Percentiles rank a stretch among this genome's conserved stretches.
phyloP scores from a whole-genome alignment of 2,888 invertebrate species.

The Gymnosoma rotundatum region DNA sequence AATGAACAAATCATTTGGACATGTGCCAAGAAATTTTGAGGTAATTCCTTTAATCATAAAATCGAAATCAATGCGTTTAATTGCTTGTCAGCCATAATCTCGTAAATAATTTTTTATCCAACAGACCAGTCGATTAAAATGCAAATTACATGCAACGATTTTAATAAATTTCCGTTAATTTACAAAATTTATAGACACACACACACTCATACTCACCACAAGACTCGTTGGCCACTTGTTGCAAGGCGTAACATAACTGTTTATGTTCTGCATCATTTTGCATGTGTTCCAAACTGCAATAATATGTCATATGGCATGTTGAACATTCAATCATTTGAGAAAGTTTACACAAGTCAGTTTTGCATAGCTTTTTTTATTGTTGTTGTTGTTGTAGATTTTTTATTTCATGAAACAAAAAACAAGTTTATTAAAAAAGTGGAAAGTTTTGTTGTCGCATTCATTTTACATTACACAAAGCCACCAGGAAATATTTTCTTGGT shows the following conservation, averaged over 20 bases:
- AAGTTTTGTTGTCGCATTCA: conserved; percentile 4
- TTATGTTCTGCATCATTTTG: conserved; percentile 85
- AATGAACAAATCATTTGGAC: conserved; percentile 42
- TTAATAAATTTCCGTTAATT: conserved; percentile 40
- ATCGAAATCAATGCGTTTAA: conserved; percentile 23
- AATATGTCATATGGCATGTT: conserved; percentile 85
- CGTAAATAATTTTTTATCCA: conserved; percentile 27
- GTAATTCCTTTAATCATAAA: not conserved
- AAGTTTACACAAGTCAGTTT: conserved; percentile 75
- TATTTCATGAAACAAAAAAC: conserved; percentile 62
- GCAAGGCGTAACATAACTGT: conserved; percentile 85
- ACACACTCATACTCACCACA: conserved; percentile 79
- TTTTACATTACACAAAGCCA: conserved; percentile 84
- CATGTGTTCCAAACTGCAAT: conserved; percentile 86
- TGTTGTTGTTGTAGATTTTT: not conserved
- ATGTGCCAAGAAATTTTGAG: conserved; percentile 32
- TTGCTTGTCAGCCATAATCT: conserved; percentile 39
- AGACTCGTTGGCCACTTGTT: conserved; percentile 84
- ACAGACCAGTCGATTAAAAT: conserved; percentile 13
- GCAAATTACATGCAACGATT: not conserved
- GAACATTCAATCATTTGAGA: conserved; percentile 56
- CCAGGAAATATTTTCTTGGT: conserved; percentile 86
- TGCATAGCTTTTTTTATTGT: conserved; percentile 74
- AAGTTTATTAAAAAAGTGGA: conserved; percentile 1
- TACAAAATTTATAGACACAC: conserved; percentile 26